Base-by-base conservation (phyloP, 2,113 vertebrate genomes). In the Perca fluviatilis region DNA sequence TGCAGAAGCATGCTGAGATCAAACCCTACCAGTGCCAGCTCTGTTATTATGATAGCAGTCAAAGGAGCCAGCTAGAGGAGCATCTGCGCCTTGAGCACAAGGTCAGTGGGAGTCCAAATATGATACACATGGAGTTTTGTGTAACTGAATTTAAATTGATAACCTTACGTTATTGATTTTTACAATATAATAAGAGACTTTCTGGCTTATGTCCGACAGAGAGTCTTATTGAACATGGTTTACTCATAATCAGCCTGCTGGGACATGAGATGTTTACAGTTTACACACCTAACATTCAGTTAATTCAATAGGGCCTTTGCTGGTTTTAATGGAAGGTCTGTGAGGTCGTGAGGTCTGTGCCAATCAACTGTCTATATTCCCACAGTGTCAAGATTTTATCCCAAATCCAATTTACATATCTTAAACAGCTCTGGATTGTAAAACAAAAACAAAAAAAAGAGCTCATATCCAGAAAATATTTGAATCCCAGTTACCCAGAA, bases 11-110 rank as follows among this genome's bases (percentile, higher is more conserved):
- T 92, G 96, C 96, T 78, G 97, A 98, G 93, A 93, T 98, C 84
- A 98, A 96, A 94, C 98, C 98, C 67, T 99, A 99, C 93, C 97
- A 98, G 92, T 99, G 98, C 93, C 98, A 98, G 91, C 97, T 99
- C 89, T 99, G 98, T 94, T 99, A 98, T 92, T 99, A 96, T 46
- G 97, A 99, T 96, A 97, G 97, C 95, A 97, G 97, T 92, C 95
- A 96, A 80, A 96, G 95, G 9, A 95, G 96, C 74, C 97, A 98
- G 88, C 95, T 99, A 82, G 98, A 99, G 27, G 79, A 93, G 85
- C 98, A 99, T 90, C 97, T 99, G 68, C 96, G 96, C 73, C 95
- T 97, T 9, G 98, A 99, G 93, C 98, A 99, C 96, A 99, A 99
- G 97, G 98, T 99, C 94, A 91, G 93, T 43, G 9, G 57, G 16